phyloP scores from a whole-genome alignment of 2,113 vertebrate genomes.

The Poeciliopsis retropinna region DNA sequence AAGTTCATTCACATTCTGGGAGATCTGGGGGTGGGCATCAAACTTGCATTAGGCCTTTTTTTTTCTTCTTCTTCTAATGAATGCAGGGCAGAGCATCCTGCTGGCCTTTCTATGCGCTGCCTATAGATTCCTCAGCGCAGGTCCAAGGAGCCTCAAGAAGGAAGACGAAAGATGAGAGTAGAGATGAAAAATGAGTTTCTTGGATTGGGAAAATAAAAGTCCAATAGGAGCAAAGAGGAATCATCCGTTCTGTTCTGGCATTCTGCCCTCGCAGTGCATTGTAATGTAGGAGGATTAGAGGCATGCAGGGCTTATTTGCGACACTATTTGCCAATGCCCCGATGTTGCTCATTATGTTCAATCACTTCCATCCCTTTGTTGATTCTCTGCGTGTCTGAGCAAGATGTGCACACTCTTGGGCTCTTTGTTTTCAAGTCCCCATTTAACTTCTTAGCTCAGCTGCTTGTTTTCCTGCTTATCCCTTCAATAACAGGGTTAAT shows the following conservation, averaged over 20 bases:
- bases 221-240: slow-evolving; percentile 32
- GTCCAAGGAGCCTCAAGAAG: slow-evolving; percentile 42
- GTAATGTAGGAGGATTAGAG: slow-evolving; percentile 45
- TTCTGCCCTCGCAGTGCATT: slow-evolving; percentile 48
- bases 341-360: slow-evolving; percentile 37
- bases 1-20: slow-evolving; percentile 81
- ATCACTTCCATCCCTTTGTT: slow-evolving; percentile 22
- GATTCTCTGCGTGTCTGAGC: slow-evolving; percentile 40
- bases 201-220: slow-evolving; percentile 42
- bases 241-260: slow-evolving; percentile 40
- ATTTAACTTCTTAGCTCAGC: slow-evolving; percentile 73
- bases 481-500: slow-evolving; percentile 75
- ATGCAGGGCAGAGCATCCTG: slow-evolving; percentile 62
- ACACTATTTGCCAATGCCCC: slow-evolving; percentile 48
- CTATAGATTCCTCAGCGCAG: slow-evolving; percentile 58
- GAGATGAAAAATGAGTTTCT: slow-evolving; percentile 73
- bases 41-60: slow-evolving; percentile 67
- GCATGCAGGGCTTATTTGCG: slow-evolving; percentile 38
- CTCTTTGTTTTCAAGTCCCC: slow-evolving; percentile 71
- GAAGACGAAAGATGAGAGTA: slow-evolving; percentile 54
- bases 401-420: slow-evolving; percentile 35
- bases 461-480: slow-evolving; percentile 69
- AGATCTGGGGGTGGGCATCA: slow-evolving; percentile 77
- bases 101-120: slow-evolving; percentile 63
- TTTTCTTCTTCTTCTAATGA: slow-evolving; percentile 54